Evolutionary conservation across 2,888 invertebrate genomes (phyloP).

Genomic region (Unio delphinus): DNA sequence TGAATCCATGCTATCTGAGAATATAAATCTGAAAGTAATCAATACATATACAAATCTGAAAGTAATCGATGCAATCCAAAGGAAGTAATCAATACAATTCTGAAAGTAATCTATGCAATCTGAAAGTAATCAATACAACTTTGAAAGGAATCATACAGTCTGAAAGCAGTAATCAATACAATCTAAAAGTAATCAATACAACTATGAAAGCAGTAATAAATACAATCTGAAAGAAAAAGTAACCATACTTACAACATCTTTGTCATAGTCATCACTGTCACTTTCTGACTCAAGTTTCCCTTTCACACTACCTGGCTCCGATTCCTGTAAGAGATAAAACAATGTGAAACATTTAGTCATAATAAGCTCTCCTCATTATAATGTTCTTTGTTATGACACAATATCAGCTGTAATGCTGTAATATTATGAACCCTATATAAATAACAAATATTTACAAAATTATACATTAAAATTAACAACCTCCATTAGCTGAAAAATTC

Average conservation of each 20-base stretch:
- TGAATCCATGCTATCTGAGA: too few relatives aligned
- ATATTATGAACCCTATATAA: too few relatives aligned
- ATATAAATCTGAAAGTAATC: too few relatives aligned
- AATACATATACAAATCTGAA: too few relatives aligned
- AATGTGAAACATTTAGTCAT: background rate
- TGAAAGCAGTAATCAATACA: background rate
- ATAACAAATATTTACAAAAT: too few relatives aligned
- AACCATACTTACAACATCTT: slow-evolving; percentile 62
- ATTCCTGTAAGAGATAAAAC: slow-evolving; percentile 46
- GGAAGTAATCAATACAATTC: too few relatives aligned
- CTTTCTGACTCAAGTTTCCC: slow-evolving; percentile 35
- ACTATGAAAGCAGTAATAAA: background rate
- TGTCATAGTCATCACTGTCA: slow-evolving; percentile 65
- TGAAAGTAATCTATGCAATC: too few relatives aligned
- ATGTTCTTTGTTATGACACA: background rate
- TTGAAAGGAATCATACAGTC: background rate
- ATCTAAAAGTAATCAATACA: background rate
- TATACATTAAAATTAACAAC: too few relatives aligned
- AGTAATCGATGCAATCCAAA: too few relatives aligned
- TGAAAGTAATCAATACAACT: background rate
- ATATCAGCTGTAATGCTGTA: background rate
- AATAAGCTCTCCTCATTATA: background rate
- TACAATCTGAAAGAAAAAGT: too few relatives aligned
- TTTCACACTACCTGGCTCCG: slow-evolving; percentile 46
- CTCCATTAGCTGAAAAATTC: too few relatives aligned